Evolutionary conservation across 2,113 vertebrate genomes (phyloP).

Genomic region (Atractosteus spatula): DNA sequence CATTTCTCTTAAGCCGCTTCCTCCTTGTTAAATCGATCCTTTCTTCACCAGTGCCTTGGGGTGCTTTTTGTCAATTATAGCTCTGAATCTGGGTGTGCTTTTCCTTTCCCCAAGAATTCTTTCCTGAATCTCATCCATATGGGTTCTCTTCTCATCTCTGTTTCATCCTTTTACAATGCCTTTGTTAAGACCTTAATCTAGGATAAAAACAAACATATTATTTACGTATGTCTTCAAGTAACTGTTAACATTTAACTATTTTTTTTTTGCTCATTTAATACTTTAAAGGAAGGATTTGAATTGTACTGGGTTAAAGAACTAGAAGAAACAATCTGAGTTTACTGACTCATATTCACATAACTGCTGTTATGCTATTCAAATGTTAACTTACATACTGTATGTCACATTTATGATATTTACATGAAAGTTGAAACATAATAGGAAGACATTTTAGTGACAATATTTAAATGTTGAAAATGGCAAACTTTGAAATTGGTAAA

Average conservation of each 20-base stretch:
- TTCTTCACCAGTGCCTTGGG: conserved; percentile 22
- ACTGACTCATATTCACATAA: too few species aligned
- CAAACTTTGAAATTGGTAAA: too few species aligned
- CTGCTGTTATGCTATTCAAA: too few species aligned
- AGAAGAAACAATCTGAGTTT: too few species aligned
- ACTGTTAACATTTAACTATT: neutral
- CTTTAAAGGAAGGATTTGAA: too few species aligned
- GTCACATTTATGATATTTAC: too few species aligned
- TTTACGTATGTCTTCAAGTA: neutral
- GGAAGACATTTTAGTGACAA: too few species aligned
- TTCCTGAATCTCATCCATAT: conserved; percentile 20
- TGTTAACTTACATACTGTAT: too few species aligned
- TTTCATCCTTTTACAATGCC: conserved; percentile 3
- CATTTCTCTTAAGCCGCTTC: conserved; percentile 24
- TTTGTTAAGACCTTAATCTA: neutral
- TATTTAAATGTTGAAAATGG: too few species aligned
- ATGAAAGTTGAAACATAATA: too few species aligned
- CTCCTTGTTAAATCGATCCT: conserved; percentile 28
- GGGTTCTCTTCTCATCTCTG: neutral
- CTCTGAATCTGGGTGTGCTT: conserved; percentile 2
- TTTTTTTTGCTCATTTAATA: too few species aligned
- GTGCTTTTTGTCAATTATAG: conserved; percentile 29
- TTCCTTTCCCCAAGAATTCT: conserved; percentile 18
- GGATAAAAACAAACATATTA: neutral
- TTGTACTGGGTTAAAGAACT: too few species aligned